phyloP scores from a whole-genome alignment of 1,140 invertebrate species.

The Grapholita molesta region DNA sequence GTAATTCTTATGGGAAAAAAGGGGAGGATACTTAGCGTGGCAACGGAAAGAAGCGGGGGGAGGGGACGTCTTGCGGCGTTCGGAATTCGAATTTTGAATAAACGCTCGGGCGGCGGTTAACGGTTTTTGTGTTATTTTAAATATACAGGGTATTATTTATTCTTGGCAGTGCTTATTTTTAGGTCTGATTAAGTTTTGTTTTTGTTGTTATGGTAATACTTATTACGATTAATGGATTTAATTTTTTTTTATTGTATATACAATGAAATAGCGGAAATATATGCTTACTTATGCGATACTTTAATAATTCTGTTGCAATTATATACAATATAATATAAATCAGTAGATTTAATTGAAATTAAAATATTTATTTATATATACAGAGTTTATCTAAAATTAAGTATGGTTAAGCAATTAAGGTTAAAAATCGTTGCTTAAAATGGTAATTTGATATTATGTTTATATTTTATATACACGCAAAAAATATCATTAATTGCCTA shows the following conservation, averaged over 20 bases:
- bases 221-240: not conserved
- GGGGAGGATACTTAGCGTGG: conserved; percentile 70
- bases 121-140: conserved; percentile 17
- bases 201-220: not conserved
- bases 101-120: conserved; percentile 2
- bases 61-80: conserved; percentile 36
- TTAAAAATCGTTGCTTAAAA: too few species aligned
- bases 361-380: too few species aligned
- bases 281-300: too few species aligned
- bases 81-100: not conserved
- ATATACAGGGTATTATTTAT: not conserved
- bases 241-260: not conserved
- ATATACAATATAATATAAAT: too few species aligned
- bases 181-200: not conserved
- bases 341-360: too few species aligned
- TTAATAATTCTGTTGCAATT: too few species aligned
- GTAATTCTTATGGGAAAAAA: conserved; percentile 74
- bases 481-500: too few species aligned
- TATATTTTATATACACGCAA: too few species aligned
- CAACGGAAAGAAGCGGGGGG: conserved; percentile 60
- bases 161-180: not conserved
- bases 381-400: too few species aligned
- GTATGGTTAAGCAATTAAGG: too few species aligned
- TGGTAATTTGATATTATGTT: too few species aligned
- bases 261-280: too few species aligned